phyloP scores from a whole-genome alignment of 2,888 invertebrate genomes.

The Kuschelorhynchus macadamiae region DNA sequence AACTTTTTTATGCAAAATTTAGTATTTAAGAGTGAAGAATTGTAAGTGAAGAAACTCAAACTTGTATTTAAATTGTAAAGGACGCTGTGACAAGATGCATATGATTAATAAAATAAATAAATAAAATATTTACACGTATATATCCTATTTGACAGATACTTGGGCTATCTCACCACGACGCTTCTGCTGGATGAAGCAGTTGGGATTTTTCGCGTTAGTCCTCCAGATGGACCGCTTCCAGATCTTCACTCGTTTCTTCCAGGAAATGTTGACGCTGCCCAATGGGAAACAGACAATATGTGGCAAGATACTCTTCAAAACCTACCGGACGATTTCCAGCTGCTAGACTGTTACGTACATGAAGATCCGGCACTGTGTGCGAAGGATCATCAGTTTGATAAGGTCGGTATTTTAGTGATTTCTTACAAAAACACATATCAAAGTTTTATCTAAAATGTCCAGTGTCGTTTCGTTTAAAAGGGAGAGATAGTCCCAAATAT shows the following conservation, averaged over 20 bases:
- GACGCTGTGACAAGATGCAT: no score
- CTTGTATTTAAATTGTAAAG: no score
- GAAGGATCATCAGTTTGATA: slow-evolving; percentile 63
- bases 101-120: no score
- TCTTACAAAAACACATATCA: no score
- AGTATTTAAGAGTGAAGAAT: no score
- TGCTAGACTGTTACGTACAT: slow-evolving; percentile 63
- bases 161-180: slow-evolving; percentile 66
- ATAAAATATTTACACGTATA: no score
- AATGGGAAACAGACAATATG: slow-evolving; percentile 69
- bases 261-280: slow-evolving; percentile 61
- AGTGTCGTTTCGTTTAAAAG: no score
- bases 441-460: no score
- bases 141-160: slow-evolving; percentile 60
- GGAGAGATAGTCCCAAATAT: no score
- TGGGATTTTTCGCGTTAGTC: slow-evolving; percentile 64
- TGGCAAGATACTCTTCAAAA: slow-evolving; percentile 67
- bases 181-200: slow-evolving; percentile 67
- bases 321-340: slow-evolving; percentile 65
- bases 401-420: slow-evolving; percentile 55
- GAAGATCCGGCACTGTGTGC: slow-evolving; percentile 57
- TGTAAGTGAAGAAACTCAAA: no score
- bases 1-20: no score
- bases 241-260: slow-evolving; percentile 63
- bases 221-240: slow-evolving; percentile 65